Evolutionary conservation across 2,113 vertebrate genomes (phyloP).

Genomic region (Aegotheles bennettii): DNA sequence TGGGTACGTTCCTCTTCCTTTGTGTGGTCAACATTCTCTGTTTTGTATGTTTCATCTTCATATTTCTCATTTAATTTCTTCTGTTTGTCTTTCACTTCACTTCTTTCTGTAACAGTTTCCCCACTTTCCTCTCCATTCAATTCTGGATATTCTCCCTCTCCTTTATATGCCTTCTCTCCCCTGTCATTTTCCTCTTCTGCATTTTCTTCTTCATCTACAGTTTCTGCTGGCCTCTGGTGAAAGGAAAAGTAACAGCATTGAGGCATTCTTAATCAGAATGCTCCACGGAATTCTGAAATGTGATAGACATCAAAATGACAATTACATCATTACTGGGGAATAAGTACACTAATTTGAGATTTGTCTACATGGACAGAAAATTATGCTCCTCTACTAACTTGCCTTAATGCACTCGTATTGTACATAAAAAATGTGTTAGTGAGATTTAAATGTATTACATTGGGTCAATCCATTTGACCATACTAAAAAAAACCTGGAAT

Average conservation of each 20-base stretch:
- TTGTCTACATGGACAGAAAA: neutral
- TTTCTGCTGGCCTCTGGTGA: slow-evolving; percentile 76
- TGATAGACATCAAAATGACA: neutral
- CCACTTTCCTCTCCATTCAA: slow-evolving; percentile 19
- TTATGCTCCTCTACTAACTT: neutral
- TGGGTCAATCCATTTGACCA: neutral
- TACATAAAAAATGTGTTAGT: neutral
- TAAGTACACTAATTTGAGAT: neutral
- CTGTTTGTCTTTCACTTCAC: neutral
- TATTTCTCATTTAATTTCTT: neutral
- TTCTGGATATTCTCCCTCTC: slow-evolving; percentile 15
- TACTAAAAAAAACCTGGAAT: neutral
- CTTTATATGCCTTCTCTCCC: slow-evolving; percentile 27
- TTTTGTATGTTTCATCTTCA: neutral
- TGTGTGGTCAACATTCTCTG: neutral
- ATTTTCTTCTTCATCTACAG: slow-evolving; percentile 77
- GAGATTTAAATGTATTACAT: neutral
- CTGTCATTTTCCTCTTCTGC: slow-evolving; percentile 40
- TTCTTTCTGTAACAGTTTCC: neutral
- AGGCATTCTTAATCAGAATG: neutral
- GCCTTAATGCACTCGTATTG: neutral
- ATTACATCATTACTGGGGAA: neutral
- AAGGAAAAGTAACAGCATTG: slow-evolving; percentile 7
- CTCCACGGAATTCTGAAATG: neutral
- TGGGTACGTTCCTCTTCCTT: neutral